A percentile compares a stretch with the other conserved stretches of the same genome.
Evolutionary conservation across 2,113 vertebrate genomes (phyloP).

Genomic region (Cyprinodon variegatus): DNA sequence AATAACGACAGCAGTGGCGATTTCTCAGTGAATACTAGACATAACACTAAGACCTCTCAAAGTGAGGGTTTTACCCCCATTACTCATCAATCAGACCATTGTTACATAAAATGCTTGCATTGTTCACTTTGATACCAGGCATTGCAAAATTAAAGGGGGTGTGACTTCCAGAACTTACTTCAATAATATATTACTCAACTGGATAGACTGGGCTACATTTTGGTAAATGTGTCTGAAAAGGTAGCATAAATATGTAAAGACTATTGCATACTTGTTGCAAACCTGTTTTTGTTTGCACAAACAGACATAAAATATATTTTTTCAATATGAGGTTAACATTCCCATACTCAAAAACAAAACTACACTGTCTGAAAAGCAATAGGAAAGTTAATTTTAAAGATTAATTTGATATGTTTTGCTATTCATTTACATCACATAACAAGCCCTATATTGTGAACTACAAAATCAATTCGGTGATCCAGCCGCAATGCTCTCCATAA

Average conservation of each 20-base stretch:
- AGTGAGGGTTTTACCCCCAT: too few relatives aligned
- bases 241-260: background rate
- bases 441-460: slow-evolving; percentile 39
- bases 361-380: slow-evolving; percentile 19
- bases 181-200: too few relatives aligned
- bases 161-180: too few relatives aligned
- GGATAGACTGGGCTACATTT: too few relatives aligned
- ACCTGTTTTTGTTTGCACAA: background rate
- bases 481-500: slow-evolving; percentile 32
- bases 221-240: background rate
- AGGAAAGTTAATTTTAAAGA: slow-evolving; percentile 11
- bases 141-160: too few relatives aligned
- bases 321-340: background rate
- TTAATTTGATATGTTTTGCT: slow-evolving; percentile 33
- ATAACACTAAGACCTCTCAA: too few relatives aligned
- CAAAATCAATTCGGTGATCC: slow-evolving; percentile 46
- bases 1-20: too few relatives aligned
- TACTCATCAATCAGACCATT: too few relatives aligned
- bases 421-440: slow-evolving; percentile 47
- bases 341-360: slow-evolving; percentile 21
- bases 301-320: background rate
- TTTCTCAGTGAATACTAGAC: too few relatives aligned
- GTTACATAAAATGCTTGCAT: too few relatives aligned
- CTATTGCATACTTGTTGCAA: background rate
- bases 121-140: too few relatives aligned